Percentiles rank a stretch among this genome's conserved stretches.
Evolutionary conservation across 2,113 vertebrate species (phyloP).

Genomic region (Ia io): DNA sequence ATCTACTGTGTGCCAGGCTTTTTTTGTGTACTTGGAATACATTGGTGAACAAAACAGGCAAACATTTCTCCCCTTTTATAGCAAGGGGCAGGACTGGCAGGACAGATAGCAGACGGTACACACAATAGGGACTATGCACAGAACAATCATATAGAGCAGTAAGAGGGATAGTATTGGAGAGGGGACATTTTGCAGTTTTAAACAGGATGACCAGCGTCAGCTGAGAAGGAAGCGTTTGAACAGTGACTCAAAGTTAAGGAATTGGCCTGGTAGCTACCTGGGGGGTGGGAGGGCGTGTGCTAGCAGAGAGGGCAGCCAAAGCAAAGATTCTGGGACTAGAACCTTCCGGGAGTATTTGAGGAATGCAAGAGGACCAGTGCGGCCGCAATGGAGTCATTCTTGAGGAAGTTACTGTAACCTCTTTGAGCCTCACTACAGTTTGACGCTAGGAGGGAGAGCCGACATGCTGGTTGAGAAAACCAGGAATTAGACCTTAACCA

Average conservation of each 20-base stretch:
- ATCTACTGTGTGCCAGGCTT: neutral
- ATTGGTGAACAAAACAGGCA: neutral
- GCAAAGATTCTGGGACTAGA: neutral
- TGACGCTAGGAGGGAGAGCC: neutral
- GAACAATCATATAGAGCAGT: neutral
- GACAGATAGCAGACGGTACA: neutral
- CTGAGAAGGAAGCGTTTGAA: neutral
- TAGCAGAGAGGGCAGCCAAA: neutral
- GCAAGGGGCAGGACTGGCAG: neutral
- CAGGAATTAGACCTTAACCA: neutral
- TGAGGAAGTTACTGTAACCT: neutral
- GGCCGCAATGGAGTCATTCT: neutral
- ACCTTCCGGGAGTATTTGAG: neutral
- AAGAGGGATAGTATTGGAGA: neutral
- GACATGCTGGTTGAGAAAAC: neutral
- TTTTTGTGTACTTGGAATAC: neutral
- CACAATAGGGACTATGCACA: neutral
- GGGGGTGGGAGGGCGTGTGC: neutral
- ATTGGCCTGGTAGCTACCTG: neutral
- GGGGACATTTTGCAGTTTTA: neutral
- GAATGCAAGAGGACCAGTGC: neutral
- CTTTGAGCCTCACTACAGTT: neutral
- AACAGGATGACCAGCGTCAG: neutral
- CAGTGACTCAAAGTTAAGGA: neutral
- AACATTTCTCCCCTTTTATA: neutral